Base-by-base conservation (phyloP, 2,113 vertebrate genomes). In the Rhea americana region DNA sequence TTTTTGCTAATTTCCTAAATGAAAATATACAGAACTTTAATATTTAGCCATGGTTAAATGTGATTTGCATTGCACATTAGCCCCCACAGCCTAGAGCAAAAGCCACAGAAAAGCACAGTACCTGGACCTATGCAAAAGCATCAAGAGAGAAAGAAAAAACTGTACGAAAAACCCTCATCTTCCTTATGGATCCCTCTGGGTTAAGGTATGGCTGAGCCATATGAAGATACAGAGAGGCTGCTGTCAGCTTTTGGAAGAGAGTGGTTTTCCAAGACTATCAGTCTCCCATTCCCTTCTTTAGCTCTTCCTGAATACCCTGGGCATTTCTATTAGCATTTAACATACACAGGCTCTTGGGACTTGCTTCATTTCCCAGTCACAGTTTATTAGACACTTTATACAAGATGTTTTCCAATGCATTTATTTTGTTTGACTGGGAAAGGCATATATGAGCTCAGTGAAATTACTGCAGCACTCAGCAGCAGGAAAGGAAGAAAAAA, bases 1-100 rank as follows among this genome's bases (percentile, higher is more conserved):
- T 97, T 98, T 97, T 95, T 97, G 94, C 91, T 94, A 15, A 93
- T 67, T 78, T 98, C 98, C 98, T 98, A 90, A 80, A 96, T n/a
- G 50, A 90, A 32, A 95, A 62, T 48, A 84, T 2, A 3, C 8
- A 83, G 48, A 72, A 88, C 41, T 93, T 79, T 50, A 77, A 73
- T 16, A n/a, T n/a, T 21, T 26, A 70, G 15, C 48, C 39, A 81
- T 0, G 2, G 45, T 71, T 86, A 62, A 68, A 35, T 8, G 21
- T n/a, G 47, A 50, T 67, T 93, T 87, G 81, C 37, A 70, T 62
- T 55, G 62, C 45, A 61, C 41, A 59, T 21, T 67, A 2, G 9
- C 8, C 61, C 53, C n/a, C 48, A 41, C 19, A 78, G 58, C 25
- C 87, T 12, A 82, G 62, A 39, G 55, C 37, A 86, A 65, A 22